Conservation (phyloP, 2,888 invertebrate genomes). For the Caenorhabditis sp. region DNA sequence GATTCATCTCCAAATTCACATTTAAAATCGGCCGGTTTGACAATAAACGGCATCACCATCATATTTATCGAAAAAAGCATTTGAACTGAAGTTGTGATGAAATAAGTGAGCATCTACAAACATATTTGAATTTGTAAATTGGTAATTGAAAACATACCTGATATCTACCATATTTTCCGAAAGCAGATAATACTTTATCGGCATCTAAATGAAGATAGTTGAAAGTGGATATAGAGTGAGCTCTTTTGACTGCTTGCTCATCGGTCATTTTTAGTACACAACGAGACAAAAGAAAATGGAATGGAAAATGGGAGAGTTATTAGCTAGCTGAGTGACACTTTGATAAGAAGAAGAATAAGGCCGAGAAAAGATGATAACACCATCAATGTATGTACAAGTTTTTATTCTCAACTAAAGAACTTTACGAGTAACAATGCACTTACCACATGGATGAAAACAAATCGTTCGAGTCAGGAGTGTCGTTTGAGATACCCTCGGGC, state of each 20-base stretch:
- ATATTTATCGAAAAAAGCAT: slow-evolving; percentile 48
- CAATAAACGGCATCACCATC: slow-evolving; percentile 67
- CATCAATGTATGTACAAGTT: too few species aligned
- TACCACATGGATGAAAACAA: too few species aligned
- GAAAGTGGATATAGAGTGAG: background rate
- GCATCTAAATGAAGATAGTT: slow-evolving; percentile 60
- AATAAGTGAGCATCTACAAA: slow-evolving; percentile 52
- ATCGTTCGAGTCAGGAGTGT: too few species aligned
- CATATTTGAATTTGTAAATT: background rate
- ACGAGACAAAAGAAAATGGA: too few species aligned
- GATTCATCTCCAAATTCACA: slow-evolving; percentile 35
- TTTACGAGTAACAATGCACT: too few species aligned
- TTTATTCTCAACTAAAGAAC: background rate
- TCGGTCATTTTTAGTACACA: background rate
- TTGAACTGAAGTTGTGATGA: slow-evolving; percentile 48
- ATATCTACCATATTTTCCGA: slow-evolving; percentile 66
- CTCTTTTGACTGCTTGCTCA: too few species aligned
- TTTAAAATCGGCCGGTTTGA: slow-evolving; percentile 44
- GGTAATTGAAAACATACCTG: slow-evolving; percentile 48
- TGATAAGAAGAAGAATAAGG: too few species aligned
- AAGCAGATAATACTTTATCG: slow-evolving; percentile 64
- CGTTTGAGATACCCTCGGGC: too few species aligned
- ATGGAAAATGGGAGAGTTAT: too few species aligned
- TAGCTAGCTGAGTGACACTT: too few species aligned
- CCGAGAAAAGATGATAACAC: too few species aligned